Conservation (phyloP, 2,113 vertebrate species). For the Raja brachyura region DNA sequence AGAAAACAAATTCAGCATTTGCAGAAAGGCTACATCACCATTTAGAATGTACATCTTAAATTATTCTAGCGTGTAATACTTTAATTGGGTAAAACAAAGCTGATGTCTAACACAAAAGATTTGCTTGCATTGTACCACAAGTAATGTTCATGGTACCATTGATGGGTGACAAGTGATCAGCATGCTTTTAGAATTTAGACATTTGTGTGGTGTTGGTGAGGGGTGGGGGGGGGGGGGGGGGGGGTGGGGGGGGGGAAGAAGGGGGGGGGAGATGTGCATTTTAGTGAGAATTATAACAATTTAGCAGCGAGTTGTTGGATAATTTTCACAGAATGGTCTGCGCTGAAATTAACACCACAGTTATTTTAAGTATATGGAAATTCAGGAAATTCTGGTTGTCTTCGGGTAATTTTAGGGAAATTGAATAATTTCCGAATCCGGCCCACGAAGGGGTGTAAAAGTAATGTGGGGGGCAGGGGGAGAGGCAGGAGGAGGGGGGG, state of each 20-base stretch:
- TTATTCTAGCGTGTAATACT: conserved; percentile 93
- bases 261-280: not conserved
- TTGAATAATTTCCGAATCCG: too few relatives aligned
- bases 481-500: too few relatives aligned
- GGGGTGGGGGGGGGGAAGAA: too few relatives aligned
- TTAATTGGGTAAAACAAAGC: conserved; percentile 95
- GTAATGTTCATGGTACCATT: conserved; percentile 73
- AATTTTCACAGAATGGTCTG: not conserved
- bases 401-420: too few relatives aligned
- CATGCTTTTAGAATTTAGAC: conserved; percentile 69
- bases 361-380: not conserved
- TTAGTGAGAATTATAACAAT: not conserved
- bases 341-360: conserved; percentile 23
- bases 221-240: not conserved
- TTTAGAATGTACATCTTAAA: conserved; percentile 81
- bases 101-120: conserved; percentile 81
- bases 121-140: conserved; percentile 70
- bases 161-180: conserved; percentile 75
- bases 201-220: conserved; percentile 49
- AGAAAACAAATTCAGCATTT: conserved; percentile 82
- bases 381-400: too few relatives aligned
- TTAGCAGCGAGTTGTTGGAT: not conserved
- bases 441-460: too few relatives aligned
- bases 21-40: conserved; percentile 67
- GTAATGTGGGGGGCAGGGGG: too few relatives aligned